phyloP scores from a whole-genome alignment of 2,888 invertebrate species.

The Thelaira solivaga region DNA sequence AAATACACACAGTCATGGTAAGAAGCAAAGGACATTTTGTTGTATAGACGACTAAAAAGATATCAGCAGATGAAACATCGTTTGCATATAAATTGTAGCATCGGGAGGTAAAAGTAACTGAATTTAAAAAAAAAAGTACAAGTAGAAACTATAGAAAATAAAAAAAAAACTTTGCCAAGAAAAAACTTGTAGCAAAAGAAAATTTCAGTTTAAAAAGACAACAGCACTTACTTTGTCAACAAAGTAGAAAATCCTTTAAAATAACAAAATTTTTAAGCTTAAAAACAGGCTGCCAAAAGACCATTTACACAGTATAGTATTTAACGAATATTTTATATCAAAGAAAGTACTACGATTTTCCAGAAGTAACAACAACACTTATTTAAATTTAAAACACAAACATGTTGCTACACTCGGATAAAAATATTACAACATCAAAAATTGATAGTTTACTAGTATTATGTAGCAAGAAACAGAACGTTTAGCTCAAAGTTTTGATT shows the following conservation, averaged over 20 bases:
- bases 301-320: background rate
- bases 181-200: slow-evolving; percentile 4
- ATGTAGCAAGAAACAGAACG: too few species aligned
- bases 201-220: slow-evolving; percentile 42
- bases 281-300: slow-evolving; percentile 31
- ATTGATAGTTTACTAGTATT: too few species aligned
- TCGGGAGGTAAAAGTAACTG: slow-evolving; percentile 52
- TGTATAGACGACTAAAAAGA: background rate
- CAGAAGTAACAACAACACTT: too few species aligned
- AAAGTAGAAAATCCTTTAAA: slow-evolving; percentile 75
- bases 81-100: slow-evolving; percentile 52
- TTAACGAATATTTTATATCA: background rate
- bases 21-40: slow-evolving; percentile 17
- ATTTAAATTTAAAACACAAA: background rate
- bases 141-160: slow-evolving; percentile 5
- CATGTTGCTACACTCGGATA: background rate
- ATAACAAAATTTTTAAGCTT: slow-evolving; percentile 70
- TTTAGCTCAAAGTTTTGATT: too few species aligned
- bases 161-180: slow-evolving; percentile 2
- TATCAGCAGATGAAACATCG: slow-evolving; percentile 1
- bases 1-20: background rate
- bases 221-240: slow-evolving; percentile 65
- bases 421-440: too few species aligned
- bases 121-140: slow-evolving; percentile 35
- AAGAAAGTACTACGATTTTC: background rate